Conservation (phyloP, 2,113 vertebrate genomes). For the Patagioenas fasciata region DNA sequence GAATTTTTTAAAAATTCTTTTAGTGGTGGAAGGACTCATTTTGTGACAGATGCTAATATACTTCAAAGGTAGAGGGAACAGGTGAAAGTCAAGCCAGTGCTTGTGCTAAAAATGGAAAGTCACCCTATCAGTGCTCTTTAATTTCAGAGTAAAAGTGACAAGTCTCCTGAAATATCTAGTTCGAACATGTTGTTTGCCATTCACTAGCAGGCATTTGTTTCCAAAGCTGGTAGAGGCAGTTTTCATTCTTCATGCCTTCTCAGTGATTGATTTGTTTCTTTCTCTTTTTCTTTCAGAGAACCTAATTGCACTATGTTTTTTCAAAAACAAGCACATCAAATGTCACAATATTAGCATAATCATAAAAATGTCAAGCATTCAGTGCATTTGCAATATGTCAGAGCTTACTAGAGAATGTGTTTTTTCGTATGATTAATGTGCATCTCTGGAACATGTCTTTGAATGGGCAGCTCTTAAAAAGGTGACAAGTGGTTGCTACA, state of each 20-base stretch:
- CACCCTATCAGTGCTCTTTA: conserved; percentile 8
- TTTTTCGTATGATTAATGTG: background rate
- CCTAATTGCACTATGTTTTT: conserved; percentile 20
- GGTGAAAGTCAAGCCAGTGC: conserved; percentile 30
- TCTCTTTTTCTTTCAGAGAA: conserved; percentile 18
- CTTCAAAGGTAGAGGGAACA: conserved; percentile 29
- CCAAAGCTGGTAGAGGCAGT: conserved; percentile 9
- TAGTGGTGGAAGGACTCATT: background rate
- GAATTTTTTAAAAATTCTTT: background rate
- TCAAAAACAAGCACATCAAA: conserved; percentile 29
- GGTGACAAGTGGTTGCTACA: background rate
- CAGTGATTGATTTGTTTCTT: conserved; percentile 56
- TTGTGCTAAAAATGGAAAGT: conserved; percentile 29
- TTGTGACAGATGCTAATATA: conserved; percentile 13
- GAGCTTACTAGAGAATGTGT: background rate
- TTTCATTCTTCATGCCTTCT: conserved; percentile 34
- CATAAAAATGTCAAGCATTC: conserved; percentile 36
- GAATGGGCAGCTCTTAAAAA: background rate
- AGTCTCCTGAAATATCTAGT: conserved; percentile 48
- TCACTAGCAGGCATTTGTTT: conserved; percentile 21
- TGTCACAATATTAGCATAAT: conserved; percentile 32
- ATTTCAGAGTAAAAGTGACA: conserved; percentile 33
- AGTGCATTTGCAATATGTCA: background rate
- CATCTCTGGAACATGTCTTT: background rate
- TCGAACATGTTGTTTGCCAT: conserved; percentile 25